Evolutionary conservation across 2,888 invertebrate genomes (phyloP), one percentile per base, ranked within the genome.

Genomic region (Andrena camellia): DNA sequence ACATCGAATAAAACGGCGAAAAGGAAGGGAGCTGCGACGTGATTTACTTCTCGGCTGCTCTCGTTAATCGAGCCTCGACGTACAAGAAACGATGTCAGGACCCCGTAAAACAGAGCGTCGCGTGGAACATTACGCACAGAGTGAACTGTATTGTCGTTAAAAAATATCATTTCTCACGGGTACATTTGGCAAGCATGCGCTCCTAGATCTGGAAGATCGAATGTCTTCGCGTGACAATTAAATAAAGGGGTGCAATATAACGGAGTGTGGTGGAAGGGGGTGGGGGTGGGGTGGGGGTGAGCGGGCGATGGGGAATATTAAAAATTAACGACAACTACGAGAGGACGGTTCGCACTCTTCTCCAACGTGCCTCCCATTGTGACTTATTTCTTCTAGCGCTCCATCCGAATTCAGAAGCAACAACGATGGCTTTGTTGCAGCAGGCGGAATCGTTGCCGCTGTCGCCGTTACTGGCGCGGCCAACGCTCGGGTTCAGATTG

Each of bases 121-220:
- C 77, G 72, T 82, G 72, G 63, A 80, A 87, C 71, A 66, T 78
- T 81, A 80, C 79, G 68, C 74, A 63, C 68, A 73, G 57, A 57
- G 83, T 81, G 73, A 86, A 81, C 62, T 85, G 86, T 88, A 89
- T 89, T 89, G 89, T 92, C 92, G 84, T 92, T 91, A 90, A 92
- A 92, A 92, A 91, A 91, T 91, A 92, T 91, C 77, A 84, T 85
- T 84, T 86, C 77, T 84, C 84, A 81, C 81, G 87, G 81, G 71
- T 88, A 88, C 82, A 88, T 91, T 91, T 91, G 91, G 91, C 91
- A 91, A 91, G 91, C 89, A 86, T 89, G 87, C 86, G 83, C 83
- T 81, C 83, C 60, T 83, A 67, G 78, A 81, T 83, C 68, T 87
- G 89, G 87, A 90, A 88, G 86, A 87, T 85, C 78, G 66, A 83